Conservation (phyloP, 2,888 invertebrate genomes). For the Athetis lepigone region DNA sequence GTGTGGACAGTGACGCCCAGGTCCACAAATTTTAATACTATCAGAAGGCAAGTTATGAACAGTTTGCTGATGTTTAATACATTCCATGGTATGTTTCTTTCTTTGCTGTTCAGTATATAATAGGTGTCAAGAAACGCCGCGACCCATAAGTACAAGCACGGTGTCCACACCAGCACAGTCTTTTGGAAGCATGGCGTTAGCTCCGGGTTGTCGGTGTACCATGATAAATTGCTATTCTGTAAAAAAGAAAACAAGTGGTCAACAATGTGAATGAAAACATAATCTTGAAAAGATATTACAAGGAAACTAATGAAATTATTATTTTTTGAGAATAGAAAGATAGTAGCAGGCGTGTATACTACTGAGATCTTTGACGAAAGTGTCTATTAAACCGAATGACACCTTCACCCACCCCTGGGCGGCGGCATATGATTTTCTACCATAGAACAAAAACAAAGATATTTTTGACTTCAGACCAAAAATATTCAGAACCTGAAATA, state of each 20-base stretch:
- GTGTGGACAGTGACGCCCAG: conserved; percentile 91
- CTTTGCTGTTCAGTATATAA: conserved; percentile 94
- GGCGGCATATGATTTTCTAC: too few species aligned
- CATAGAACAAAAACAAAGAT: too few species aligned
- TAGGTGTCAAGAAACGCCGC: conserved; percentile 94
- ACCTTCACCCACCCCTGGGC: too few species aligned
- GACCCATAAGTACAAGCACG: conserved; percentile 95
- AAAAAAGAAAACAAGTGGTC: conserved; percentile 59
- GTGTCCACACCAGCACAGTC: conserved; percentile 97
- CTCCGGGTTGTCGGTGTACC: conserved; percentile 95
- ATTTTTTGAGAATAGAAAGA: too few species aligned
- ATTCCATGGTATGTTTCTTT: conserved; percentile 95
- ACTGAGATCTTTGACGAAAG: too few species aligned
- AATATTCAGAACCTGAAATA: not conserved
- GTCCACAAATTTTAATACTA: conserved; percentile 93
- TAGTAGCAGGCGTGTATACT: too few species aligned
- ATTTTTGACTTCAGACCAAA: too few species aligned
- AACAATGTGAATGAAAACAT: not conserved
- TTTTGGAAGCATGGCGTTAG: conserved; percentile 97
- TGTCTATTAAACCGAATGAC: too few species aligned
- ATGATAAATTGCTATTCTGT: conserved; percentile 94
- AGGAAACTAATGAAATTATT: too few species aligned
- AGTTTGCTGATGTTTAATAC: conserved; percentile 93
- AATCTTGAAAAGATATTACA: not conserved
- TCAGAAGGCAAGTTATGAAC: conserved; percentile 91